Evolutionary conservation across 2,888 invertebrate species (phyloP).

Genomic region (Cheilosia variabilis): DNA sequence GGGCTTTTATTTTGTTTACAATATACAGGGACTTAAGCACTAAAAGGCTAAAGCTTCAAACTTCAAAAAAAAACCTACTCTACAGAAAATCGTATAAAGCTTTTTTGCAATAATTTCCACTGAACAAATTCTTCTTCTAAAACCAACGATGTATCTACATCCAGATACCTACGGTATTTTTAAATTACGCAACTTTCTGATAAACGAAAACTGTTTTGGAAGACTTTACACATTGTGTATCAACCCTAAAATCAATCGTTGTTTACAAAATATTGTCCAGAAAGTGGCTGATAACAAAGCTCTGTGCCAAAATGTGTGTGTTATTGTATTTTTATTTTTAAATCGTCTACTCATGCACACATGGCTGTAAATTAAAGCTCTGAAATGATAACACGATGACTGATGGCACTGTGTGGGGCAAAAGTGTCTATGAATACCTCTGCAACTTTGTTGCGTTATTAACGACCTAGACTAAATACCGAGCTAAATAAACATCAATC

Average conservation of each 20-base stretch:
- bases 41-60: no score
- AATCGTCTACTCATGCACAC: conserved; percentile 20
- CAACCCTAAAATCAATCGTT: conserved; percentile 49
- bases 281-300: conserved; percentile 68
- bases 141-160: no score
- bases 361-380: conserved; percentile 13
- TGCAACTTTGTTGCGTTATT: conserved; percentile 22
- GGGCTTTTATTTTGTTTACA: no score
- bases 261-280: conserved; percentile 70
- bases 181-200: conserved; percentile 61
- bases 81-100: no score
- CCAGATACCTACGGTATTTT: background rate
- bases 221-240: conserved; percentile 50
- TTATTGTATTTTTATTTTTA: conserved; percentile 36
- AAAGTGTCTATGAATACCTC: background rate
- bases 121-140: no score
- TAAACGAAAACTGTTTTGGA: conserved; percentile 57
- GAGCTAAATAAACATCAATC: background rate
- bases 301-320: conserved; percentile 9
- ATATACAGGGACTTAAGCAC: no score
- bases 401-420: conserved; percentile 1
- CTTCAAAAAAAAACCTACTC: no score
- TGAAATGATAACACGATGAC: conserved; percentile 29
- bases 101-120: no score
- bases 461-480: conserved; percentile 21